Percentiles rank a stretch among this genome's conserved stretches.
These are phyloP conservation scores for Caenorhabditis imperialis DNA, from an alignment of 2,888 invertebrate species.

Conservation along the genomic window DNA sequence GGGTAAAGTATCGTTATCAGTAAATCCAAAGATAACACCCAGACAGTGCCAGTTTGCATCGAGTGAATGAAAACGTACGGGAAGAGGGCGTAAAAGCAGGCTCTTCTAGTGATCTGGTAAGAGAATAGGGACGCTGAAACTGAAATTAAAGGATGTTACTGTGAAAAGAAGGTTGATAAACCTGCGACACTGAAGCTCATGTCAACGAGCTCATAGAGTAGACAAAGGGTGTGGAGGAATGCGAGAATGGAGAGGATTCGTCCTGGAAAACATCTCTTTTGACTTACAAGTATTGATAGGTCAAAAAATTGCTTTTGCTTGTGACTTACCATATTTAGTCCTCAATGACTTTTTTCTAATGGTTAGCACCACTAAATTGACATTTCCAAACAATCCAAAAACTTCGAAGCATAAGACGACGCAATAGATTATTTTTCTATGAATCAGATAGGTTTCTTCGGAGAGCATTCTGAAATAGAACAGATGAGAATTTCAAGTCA, in stretches of 20 bases:
- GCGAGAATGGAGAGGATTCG: conserved; percentile 22
- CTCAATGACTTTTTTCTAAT: conserved; percentile 41
- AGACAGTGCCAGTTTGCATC: conserved; percentile 42
- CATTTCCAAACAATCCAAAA: conserved; percentile 48
- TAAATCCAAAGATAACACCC: conserved; percentile 30
- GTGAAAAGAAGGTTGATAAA: neutral
- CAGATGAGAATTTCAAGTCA: too few relatives aligned
- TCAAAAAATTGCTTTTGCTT: neutral
- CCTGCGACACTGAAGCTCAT: conserved; percentile 36
- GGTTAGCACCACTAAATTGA: conserved; percentile 45
- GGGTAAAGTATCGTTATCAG: conserved; percentile 27
- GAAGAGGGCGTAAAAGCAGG: conserved; percentile 37
- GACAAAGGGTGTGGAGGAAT: conserved; percentile 33
- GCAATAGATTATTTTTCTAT: conserved; percentile 52
- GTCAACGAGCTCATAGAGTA: conserved; percentile 24
- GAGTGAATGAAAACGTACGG: conserved; percentile 31
- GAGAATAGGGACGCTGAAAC: conserved; percentile 34
- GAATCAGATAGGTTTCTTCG: conserved; percentile 32
- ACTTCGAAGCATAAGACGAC: conserved; percentile 45
- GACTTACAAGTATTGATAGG: neutral
- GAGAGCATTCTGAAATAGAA: too few relatives aligned
- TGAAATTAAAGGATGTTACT: neutral
- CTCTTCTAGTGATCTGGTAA: conserved; percentile 11
- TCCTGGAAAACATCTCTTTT: conserved; percentile 17
- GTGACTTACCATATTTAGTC: conserved; percentile 53